Evolutionary conservation across 1,140 invertebrate genomes (phyloP).

Genomic region (Drosophila lacertosa): DNA sequence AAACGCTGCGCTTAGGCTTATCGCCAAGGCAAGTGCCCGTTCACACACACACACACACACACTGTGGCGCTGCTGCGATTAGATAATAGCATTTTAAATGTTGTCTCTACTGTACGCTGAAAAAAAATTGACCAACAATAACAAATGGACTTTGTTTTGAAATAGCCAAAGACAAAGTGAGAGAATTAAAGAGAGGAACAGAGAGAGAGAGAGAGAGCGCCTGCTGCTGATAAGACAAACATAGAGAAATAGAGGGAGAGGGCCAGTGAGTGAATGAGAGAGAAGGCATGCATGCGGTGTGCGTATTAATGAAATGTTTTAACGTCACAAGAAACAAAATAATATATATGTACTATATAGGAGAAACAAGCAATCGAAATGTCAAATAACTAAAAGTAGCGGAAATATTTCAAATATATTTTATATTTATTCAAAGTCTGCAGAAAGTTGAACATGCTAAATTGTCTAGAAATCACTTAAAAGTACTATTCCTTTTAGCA

Average conservation of each 20-base stretch:
- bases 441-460: neutral
- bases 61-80: slow-evolving; percentile 42
- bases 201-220: slow-evolving; percentile 8
- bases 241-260: neutral
- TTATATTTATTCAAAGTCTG: no score
- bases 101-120: slow-evolving; percentile 76
- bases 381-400: neutral
- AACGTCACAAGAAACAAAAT: neutral
- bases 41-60: slow-evolving; percentile 1
- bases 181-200: slow-evolving; percentile 4
- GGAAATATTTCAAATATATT: neutral
- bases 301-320: slow-evolving; percentile 3
- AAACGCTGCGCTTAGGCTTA: slow-evolving; percentile 68
- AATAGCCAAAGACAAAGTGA: slow-evolving; percentile 50
- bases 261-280: neutral
- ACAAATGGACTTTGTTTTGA: slow-evolving; percentile 76
- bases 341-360: neutral
- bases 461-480: neutral
- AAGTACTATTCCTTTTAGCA: no score
- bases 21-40: slow-evolving; percentile 39
- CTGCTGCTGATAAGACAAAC: slow-evolving; percentile 19
- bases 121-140: slow-evolving; percentile 66
- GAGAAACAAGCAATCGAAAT: neutral
- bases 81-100: slow-evolving; percentile 77
- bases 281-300: neutral